A percentile compares a stretch with the other conserved stretches of the same genome.
These are phyloP conservation scores for Nipponia nippon DNA, from an alignment of 2,113 vertebrate species.

Conservation along the genomic window DNA sequence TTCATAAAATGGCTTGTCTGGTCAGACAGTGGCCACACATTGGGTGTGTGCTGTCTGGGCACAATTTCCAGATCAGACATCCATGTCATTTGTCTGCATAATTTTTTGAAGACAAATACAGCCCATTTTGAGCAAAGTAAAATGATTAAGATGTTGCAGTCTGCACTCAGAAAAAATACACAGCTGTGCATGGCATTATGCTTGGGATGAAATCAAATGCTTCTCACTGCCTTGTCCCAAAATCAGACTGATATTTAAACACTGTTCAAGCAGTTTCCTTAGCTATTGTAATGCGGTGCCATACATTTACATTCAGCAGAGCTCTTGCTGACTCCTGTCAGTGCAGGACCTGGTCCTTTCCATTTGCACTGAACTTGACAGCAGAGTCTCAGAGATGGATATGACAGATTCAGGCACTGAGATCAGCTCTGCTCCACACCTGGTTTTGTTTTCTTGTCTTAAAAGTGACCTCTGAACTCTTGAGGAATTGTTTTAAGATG, in stretches of 20 bases:
- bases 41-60: not conserved
- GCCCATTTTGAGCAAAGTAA: not conserved
- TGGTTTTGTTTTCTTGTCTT: not conserved
- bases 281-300: not conserved
- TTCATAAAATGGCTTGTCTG: not conserved
- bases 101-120: not conserved
- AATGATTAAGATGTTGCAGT: not conserved
- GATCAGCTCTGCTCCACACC: not conserved
- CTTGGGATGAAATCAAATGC: not conserved
- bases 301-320: not conserved
- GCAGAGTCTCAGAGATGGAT: not conserved
- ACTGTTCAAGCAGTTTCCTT: not conserved
- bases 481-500: not conserved
- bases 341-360: not conserved
- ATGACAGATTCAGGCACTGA: not conserved
- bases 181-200: not conserved
- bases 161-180: not conserved
- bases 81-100: not conserved
- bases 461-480: not conserved
- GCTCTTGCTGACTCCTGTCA: not conserved
- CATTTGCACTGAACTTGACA: not conserved
- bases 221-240: not conserved
- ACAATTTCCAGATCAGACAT: not conserved
- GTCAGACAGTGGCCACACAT: not conserved
- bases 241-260: not conserved